phyloP scores from a whole-genome alignment of 2,113 vertebrate genomes.

The Mirounga angustirostris region DNA sequence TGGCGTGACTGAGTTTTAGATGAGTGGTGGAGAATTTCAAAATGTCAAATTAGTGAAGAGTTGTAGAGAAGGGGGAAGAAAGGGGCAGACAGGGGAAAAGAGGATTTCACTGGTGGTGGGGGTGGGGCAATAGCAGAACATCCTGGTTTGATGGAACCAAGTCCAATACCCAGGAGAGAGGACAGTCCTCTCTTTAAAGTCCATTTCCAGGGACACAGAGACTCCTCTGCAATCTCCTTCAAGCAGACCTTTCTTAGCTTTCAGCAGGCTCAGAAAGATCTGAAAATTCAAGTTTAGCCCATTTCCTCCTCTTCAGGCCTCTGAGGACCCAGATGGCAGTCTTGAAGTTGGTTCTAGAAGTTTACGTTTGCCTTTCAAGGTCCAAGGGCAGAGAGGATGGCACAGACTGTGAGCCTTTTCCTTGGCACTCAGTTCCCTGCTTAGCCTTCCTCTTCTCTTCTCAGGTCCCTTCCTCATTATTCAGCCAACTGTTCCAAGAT shows the following conservation, averaged over 20 bases:
- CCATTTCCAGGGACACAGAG: neutral
- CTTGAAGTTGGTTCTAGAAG: neutral
- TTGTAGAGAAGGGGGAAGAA: neutral
- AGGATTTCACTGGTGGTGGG: neutral
- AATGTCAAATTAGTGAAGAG: slow-evolving; percentile 33
- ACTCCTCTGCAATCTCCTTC: neutral
- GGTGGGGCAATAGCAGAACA: fast-evolving
- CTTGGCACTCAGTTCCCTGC: neutral
- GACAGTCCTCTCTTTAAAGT: neutral
- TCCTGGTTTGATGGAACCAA: neutral
- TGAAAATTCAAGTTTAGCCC: neutral
- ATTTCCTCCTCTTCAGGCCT: neutral
- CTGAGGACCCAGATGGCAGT: neutral
- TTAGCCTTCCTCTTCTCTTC: neutral
- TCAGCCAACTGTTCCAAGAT: neutral
- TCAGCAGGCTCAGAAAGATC: neutral
- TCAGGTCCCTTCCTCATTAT: neutral
- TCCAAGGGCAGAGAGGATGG: neutral
- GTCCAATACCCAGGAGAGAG: neutral
- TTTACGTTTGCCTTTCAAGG: neutral
- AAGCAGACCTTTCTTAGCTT: neutral
- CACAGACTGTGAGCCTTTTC: neutral
- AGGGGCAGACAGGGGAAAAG: neutral
- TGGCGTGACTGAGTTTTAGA: neutral
- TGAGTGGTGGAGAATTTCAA: neutral